Evolutionary conservation across 2,888 invertebrate species (phyloP).

Genomic region (Brenthis ino): DNA sequence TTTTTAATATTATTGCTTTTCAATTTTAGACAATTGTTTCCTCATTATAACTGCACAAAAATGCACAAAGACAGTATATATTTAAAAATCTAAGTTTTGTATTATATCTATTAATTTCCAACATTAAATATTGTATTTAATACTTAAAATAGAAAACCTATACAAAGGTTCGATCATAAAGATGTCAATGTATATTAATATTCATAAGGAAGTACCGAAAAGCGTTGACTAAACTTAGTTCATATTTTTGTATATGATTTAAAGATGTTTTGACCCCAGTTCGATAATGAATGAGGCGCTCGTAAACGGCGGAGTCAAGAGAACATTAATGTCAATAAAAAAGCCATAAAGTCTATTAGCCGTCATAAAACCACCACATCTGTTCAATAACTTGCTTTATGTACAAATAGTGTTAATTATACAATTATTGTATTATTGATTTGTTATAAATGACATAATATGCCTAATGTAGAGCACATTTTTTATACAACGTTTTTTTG

Average conservation of each 20-base stretch:
- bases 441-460: not conserved
- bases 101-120: not conserved
- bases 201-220: conserved; percentile 51
- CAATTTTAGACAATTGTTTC: too few relatives aligned
- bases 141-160: conserved; percentile 5
- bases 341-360: conserved; percentile 80
- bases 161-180: conserved; percentile 37
- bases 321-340: conserved; percentile 82
- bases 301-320: conserved; percentile 77
- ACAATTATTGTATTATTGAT: conserved; percentile 34
- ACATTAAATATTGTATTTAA: not conserved
- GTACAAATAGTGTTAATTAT: conserved; percentile 64
- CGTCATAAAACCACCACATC: conserved; percentile 79
- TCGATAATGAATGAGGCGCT: conserved; percentile 79
- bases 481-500: not conserved
- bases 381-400: conserved; percentile 75
- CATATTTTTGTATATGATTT: conserved; percentile 73
- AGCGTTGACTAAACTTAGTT: conserved; percentile 47
- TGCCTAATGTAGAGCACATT: not conserved
- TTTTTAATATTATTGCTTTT: conserved; percentile 5
- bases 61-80: too few relatives aligned
- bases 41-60: too few relatives aligned
- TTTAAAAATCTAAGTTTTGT: not conserved
- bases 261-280: conserved; percentile 77
- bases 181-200: conserved; percentile 48